These are phyloP conservation scores for Paracentrotus lividus DNA, from an alignment of 53 echinoderm and acorn worm species.

Conservation along the genomic window DNA sequence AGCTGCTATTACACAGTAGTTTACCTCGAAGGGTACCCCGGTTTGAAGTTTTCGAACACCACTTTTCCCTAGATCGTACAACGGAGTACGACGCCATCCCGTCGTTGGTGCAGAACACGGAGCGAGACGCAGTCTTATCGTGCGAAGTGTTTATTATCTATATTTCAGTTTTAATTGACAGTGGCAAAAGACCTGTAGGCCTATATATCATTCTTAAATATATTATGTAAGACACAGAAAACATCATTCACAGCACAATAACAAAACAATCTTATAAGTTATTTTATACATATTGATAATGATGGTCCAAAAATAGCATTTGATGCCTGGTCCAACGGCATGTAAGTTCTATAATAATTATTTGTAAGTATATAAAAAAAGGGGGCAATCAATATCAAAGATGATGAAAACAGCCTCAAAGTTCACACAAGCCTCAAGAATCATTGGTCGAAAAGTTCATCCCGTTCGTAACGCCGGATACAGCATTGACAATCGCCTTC, in stretches of 20 bases:
- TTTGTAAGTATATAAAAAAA: conserved; percentile 9
- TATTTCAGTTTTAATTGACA: no score
- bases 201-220: background rate
- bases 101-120: no score
- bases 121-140: background rate
- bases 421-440: background rate
- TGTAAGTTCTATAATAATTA: background rate
- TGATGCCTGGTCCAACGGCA: background rate
- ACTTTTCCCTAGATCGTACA: no score
- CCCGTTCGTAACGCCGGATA: conserved; percentile 9
- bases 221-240: background rate
- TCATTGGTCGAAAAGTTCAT: conserved; percentile 53
- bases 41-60: no score
- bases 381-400: background rate
- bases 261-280: background rate
- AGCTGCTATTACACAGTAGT: no score
- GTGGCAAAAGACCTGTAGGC: no score
- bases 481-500: conserved; percentile 39
- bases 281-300: background rate
- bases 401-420: background rate
- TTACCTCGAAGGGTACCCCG: no score
- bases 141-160: no score
- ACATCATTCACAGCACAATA: background rate
- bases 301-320: conserved; percentile 23
- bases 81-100: no score